Percentiles rank a stretch among this genome's conserved stretches.
phyloP scores from a whole-genome alignment of 2,888 invertebrate species.

The Phymatocera aterrima region DNA sequence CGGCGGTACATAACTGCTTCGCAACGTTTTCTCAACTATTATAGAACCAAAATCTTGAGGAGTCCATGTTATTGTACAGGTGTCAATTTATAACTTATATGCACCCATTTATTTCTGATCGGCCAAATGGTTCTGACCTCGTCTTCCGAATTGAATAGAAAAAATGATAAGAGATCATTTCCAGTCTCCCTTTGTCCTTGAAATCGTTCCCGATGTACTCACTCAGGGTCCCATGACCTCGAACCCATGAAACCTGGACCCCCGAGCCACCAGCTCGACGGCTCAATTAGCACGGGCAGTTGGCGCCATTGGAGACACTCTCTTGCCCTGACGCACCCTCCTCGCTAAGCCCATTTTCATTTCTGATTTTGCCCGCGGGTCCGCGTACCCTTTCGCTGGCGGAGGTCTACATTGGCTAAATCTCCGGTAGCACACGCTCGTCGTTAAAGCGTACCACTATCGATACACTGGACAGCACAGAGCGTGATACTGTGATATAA shows the following conservation, averaged over 20 bases:
- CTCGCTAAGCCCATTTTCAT: conserved; percentile 45
- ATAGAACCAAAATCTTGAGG: no score
- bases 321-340: conserved; percentile 27
- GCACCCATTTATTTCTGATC: no score
- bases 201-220: not conserved
- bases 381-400: conserved; percentile 54
- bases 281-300: conserved; percentile 44
- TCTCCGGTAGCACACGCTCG: conserved; percentile 71
- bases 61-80: no score
- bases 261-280: conserved; percentile 1
- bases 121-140: not conserved
- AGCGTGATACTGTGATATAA: conserved; percentile 67
- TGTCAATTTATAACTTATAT: no score
- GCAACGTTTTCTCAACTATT: not conserved
- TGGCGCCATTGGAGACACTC: conserved; percentile 38
- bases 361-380: conserved; percentile 45
- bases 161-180: not conserved
- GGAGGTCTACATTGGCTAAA: conserved; percentile 70
- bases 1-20: no score
- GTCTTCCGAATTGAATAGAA: not conserved
- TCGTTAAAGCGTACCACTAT: conserved; percentile 70
- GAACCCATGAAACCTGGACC: conserved; percentile 16
- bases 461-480: conserved; percentile 66
- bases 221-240: not conserved
- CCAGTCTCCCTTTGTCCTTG: conserved; percentile 6